Conservation (phyloP, 2,888 invertebrate species). For the Ormyrus pomaceus region DNA sequence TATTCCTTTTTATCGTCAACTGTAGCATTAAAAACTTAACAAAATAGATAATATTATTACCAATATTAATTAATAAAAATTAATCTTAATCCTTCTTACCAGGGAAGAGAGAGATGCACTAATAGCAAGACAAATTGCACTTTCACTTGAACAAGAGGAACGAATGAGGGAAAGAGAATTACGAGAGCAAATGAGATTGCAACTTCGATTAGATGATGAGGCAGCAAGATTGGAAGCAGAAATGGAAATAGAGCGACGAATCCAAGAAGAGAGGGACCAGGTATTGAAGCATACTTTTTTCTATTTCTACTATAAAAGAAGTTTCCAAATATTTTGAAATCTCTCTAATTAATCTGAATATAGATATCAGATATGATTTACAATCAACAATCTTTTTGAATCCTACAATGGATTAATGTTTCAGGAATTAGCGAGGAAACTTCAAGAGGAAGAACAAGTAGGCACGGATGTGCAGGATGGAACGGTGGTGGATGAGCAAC, state of each 20-base stretch:
- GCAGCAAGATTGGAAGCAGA: conserved; percentile 69
- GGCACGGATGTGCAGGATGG: conserved; percentile 78
- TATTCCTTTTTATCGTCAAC: neutral
- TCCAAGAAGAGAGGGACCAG: conserved; percentile 86
- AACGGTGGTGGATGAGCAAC: conserved; percentile 64
- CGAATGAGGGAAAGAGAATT: conserved; percentile 77
- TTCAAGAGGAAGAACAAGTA: conserved; percentile 86
- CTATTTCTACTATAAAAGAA: too few species aligned
- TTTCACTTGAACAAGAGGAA: conserved; percentile 80
- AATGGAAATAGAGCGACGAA: conserved; percentile 78
- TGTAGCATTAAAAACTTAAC: too few species aligned
- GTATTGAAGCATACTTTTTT: conserved; percentile 69
- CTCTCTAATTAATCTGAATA: too few species aligned
- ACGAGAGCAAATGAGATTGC: conserved; percentile 76
- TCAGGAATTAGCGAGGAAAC: conserved; percentile 83
- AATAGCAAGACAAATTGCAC: conserved; percentile 82
- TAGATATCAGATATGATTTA: too few species aligned
- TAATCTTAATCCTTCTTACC: conserved; percentile 51
- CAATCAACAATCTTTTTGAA: too few species aligned
- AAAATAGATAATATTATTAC: neutral
- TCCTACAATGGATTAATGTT: conserved; percentile 31
- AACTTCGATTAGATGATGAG: conserved; percentile 72
- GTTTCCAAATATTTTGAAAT: too few species aligned
- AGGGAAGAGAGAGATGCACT: conserved; percentile 84
- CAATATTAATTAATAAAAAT: conserved; percentile 11